Percentiles rank a stretch among this genome's conserved stretches.
These are phyloP conservation scores for Ciconia maguari DNA, from an alignment of 2,113 vertebrate species.

Conservation along the genomic window DNA sequence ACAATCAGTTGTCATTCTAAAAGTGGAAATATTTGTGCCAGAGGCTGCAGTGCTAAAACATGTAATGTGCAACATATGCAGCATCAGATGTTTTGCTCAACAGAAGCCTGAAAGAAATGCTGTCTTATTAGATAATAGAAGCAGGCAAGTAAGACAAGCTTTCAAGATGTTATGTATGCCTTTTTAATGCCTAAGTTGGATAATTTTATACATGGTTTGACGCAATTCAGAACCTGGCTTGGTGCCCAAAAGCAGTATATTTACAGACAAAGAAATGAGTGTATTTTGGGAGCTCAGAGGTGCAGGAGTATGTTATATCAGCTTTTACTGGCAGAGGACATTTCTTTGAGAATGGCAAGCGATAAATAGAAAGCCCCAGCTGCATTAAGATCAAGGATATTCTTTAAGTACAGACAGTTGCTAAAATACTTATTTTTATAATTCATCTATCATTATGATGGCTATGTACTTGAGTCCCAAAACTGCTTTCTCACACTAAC, in stretches of 20 bases:
- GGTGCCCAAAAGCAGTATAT: neutral
- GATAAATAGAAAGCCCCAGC: neutral
- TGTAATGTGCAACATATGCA: neutral
- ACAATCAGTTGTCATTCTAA: neutral
- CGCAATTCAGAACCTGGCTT: neutral
- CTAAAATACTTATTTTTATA: neutral
- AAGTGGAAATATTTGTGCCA: neutral
- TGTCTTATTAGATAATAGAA: neutral
- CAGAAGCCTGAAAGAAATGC: neutral
- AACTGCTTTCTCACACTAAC: neutral
- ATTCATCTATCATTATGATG: neutral
- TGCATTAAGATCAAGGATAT: neutral
- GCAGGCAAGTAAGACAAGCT: neutral
- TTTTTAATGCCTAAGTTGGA: neutral
- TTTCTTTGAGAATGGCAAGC: neutral
- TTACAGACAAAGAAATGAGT: neutral
- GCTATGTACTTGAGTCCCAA: neutral
- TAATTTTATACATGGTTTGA: neutral
- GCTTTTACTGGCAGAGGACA: neutral
- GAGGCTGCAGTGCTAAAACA: neutral
- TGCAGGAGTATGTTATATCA: neutral
- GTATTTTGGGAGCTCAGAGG: neutral
- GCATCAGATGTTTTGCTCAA: neutral
- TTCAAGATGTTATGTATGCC: neutral
- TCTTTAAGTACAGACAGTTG: neutral